Evolutionary conservation across 2,888 invertebrate genomes (phyloP).

Genomic region (Lasioglossum lativentre): DNA sequence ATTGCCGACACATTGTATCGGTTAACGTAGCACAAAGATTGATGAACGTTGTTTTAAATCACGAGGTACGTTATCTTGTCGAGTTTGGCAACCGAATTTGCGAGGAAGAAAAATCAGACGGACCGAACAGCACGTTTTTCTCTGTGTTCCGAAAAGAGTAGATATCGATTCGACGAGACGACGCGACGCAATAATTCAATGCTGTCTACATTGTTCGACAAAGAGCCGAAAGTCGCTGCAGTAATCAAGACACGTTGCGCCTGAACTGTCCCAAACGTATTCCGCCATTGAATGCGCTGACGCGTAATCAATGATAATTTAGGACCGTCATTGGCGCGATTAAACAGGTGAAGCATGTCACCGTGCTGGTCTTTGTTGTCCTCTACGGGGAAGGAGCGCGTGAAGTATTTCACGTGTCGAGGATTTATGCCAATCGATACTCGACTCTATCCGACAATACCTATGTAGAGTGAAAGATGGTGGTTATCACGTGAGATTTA

Average conservation of each 20-base stretch:
- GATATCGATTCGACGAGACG: background rate
- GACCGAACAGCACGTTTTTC: background rate
- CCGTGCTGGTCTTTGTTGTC: background rate
- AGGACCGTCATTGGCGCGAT: background rate
- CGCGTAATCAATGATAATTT: slow-evolving; percentile 17
- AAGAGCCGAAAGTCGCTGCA: background rate
- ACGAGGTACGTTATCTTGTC: background rate
- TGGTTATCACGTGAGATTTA: slow-evolving; percentile 22
- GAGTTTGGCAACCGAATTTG: background rate
- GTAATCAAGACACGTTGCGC: background rate
- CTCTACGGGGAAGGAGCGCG: background rate
- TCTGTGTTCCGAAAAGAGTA: background rate
- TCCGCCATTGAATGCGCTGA: background rate
- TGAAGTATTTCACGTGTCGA: slow-evolving; percentile 13
- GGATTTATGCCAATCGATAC: slow-evolving; percentile 35
- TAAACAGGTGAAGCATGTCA: background rate
- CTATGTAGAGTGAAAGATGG: slow-evolving; percentile 16
- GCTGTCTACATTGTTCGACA: background rate
- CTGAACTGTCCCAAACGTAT: background rate
- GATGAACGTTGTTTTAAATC: background rate
- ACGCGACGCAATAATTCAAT: background rate
- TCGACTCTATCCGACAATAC: background rate
- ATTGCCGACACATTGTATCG: background rate
- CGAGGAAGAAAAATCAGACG: background rate
- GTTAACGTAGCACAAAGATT: background rate